Base-by-base conservation (phyloP, 1,140 invertebrate species). In the Drosophila subpulchrella region DNA sequence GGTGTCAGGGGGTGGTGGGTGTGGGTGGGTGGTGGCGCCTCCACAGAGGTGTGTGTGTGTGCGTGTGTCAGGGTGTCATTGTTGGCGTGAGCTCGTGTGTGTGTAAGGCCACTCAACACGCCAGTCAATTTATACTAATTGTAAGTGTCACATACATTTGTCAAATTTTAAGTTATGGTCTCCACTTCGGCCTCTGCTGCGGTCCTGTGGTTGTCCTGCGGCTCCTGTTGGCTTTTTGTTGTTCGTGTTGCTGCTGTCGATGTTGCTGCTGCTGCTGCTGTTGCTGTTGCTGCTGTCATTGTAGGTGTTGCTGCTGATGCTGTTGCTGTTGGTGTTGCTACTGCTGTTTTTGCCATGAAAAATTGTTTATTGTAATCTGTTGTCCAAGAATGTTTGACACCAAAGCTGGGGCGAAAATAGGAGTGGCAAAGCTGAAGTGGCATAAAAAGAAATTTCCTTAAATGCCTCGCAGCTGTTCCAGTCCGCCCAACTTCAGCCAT, bases 51-150 rank as follows among this genome's bases (percentile, higher is more conserved):
- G 75, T 73, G 27, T 20, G 27, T 20, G 20, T 27, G 54, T 63
- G 47, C 34, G 61, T 77, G 57, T 59, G 50, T 17, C 51, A 36
- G 30, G 57, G 59, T 50, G 60, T 36, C 17, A 55, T 51, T 67
- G 61, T 54, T 44, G 36, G 42, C 48, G 27, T 32, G 30, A 51
- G 44, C 60, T 13, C 65, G 60, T 34, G 59, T 60, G 70, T 61
- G 70, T 77, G 68, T 80, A 27, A 13, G 56, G 76, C 75, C 83
- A 86, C 83, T 86, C 84, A 86, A 86, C 83, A 86, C 81, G 83
- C 84, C 83, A 86, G 83, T 86, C 83, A 86, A 86, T 86, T 86
- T 86, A 86, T 86, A 86, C 83, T 86, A 86, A 86, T 86, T 88
- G 83, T 88, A 88, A 84, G 84, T 88, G 83, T 88, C 83, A 88